Percentiles rank a stretch among this genome's conserved stretches.
phyloP scores from a whole-genome alignment of 2,797 vertebrate species.

The Hoplostethus mediterraneus region DNA sequence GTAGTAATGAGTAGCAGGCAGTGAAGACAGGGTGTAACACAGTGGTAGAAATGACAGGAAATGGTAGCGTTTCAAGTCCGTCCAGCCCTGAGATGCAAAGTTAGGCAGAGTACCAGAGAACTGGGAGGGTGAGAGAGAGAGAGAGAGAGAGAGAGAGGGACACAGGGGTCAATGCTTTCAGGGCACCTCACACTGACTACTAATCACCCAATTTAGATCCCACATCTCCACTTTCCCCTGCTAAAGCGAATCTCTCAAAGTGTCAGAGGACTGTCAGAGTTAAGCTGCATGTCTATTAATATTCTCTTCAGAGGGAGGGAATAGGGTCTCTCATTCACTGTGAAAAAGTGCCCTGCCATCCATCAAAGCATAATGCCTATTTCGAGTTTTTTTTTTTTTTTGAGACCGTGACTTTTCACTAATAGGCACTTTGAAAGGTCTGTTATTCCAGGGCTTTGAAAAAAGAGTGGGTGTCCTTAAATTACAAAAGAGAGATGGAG shows the following conservation, averaged over 20 bases:
- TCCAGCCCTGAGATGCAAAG: conserved; percentile 14
- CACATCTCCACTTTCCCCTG: conserved; percentile 66
- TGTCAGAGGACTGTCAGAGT: conserved; percentile 76
- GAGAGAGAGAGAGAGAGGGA: conserved; percentile 4
- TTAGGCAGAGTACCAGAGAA: conserved; percentile 42
- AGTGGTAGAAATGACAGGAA: conserved; percentile 30
- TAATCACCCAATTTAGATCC: conserved; percentile 80
- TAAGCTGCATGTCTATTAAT: conserved; percentile 78
- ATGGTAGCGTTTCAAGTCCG: conserved; percentile 32
- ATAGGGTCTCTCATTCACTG: conserved; percentile 57
- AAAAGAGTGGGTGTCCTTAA: conserved; percentile 15
- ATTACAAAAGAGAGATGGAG: conserved; percentile 56
- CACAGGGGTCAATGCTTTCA: conserved; percentile 61
- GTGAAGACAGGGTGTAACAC: conserved; percentile 28
- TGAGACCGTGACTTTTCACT: conserved; percentile 65
- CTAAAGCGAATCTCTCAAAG: conserved; percentile 74
- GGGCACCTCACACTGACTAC: conserved; percentile 62
- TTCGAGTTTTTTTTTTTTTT: conserved; percentile 49
- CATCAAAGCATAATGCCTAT: conserved; percentile 67
- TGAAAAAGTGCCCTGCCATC: conserved; percentile 45
- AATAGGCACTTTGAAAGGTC: conserved; percentile 64
- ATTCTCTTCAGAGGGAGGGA: conserved; percentile 71
- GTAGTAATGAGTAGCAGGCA: conserved; percentile 5
- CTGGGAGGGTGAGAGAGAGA: conserved; percentile 39
- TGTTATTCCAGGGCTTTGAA: conserved; percentile 49